Evolutionary conservation across 64 coral and sea anemone species (phyloP).

Genomic region (Hydrozoanthus tunicans): DNA sequence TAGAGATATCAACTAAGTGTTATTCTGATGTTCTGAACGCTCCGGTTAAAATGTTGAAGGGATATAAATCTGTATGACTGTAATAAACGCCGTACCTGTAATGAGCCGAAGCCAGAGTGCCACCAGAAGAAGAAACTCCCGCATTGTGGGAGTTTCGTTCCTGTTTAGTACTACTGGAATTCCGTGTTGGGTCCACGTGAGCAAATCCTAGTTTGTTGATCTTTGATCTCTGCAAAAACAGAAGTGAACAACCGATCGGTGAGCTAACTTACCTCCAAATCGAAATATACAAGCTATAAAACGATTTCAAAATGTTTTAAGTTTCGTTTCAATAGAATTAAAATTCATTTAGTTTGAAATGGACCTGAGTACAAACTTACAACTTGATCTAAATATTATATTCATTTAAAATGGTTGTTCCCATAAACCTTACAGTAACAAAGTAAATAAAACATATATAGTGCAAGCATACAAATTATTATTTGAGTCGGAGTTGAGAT

Average conservation of each 20-base stretch:
- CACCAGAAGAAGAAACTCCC: neutral
- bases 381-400: neutral
- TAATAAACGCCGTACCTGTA: neutral
- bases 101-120: neutral
- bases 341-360: neutral
- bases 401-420: neutral
- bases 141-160: conserved; percentile 8
- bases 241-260: neutral
- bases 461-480: neutral
- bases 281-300: neutral
- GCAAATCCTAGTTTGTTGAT: neutral
- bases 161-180: neutral
- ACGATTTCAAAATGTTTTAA: neutral
- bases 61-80: neutral
- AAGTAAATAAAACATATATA: neutral
- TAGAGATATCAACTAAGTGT: too few relatives aligned
- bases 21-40: too few relatives aligned
- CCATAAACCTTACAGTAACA: neutral
- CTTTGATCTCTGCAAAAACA: neutral
- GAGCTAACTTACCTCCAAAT: neutral
- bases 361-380: neutral
- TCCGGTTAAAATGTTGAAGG: neutral
- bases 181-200: neutral
- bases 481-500: neutral
- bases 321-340: conserved; percentile 4